Evolutionary conservation across 2,113 vertebrate genomes (phyloP).

Genomic region (Tautogolabrus adspersus): DNA sequence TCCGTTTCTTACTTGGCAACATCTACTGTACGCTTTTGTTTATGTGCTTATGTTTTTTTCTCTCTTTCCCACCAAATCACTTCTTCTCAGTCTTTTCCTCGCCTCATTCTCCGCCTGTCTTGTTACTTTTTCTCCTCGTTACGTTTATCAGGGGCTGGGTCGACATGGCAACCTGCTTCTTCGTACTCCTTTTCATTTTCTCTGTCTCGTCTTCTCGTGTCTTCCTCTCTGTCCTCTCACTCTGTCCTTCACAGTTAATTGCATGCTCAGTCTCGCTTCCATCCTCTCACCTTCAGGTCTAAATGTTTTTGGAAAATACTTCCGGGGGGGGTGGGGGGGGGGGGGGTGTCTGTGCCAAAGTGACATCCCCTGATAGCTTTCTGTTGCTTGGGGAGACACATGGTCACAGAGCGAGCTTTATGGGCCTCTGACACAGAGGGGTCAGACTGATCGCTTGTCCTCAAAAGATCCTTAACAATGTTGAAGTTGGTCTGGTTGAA

Average conservation of each 20-base stretch:
- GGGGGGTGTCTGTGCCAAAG: not conserved
- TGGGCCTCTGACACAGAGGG: conserved; percentile 8
- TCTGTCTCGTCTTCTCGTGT: conserved; percentile 10
- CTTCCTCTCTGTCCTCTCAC: conserved; percentile 35
- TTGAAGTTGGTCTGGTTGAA: not conserved
- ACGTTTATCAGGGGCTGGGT: conserved; percentile 9
- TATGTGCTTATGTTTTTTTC: not conserved
- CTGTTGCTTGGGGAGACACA: conserved; percentile 12
- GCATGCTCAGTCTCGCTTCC: conserved; percentile 14
- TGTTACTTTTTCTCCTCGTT: not conserved
- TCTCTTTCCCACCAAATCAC: not conserved
- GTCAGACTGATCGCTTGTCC: conserved; percentile 6
- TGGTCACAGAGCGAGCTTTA: not conserved
- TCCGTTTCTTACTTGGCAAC: not conserved
- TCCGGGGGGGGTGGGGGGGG: conserved; percentile 1
- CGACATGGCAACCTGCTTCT: not conserved
- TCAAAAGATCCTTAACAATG: not conserved
- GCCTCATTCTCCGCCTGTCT: not conserved
- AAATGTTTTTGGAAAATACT: conserved; percentile 34
- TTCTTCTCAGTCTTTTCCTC: conserved; percentile 12
- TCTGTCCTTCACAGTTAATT: conserved; percentile 54
- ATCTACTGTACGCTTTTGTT: not conserved
- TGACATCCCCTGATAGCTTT: conserved; percentile 18
- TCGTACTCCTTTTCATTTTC: conserved; percentile 22
- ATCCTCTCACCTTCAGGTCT: conserved; percentile 11